phyloP scores from a whole-genome alignment of 2,113 vertebrate species.

The Brachyhypopomus gauderio region DNA sequence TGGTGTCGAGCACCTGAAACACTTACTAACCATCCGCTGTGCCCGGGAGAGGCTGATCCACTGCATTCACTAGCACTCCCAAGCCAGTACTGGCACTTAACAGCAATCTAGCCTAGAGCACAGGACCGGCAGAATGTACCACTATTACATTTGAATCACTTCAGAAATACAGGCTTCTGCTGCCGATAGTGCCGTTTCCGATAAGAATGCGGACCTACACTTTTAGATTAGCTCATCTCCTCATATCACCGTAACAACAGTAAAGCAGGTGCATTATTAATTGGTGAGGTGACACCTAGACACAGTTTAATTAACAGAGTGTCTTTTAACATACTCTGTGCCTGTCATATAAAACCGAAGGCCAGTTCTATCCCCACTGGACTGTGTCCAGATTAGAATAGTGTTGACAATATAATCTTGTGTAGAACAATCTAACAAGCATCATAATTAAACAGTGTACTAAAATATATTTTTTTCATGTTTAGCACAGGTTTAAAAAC shows the following conservation, averaged over 20 bases:
- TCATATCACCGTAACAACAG: conserved; percentile 23
- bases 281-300: neutral
- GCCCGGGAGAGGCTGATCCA: conserved; percentile 27
- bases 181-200: conserved; percentile 5
- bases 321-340: neutral
- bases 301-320: neutral
- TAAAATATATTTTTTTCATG: too few species aligned
- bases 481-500: too few species aligned
- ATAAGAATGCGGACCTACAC: neutral
- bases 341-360: neutral
- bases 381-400: neutral
- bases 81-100: conserved; percentile 42
- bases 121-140: conserved; percentile 27
- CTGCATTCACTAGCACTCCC: conserved; percentile 28
- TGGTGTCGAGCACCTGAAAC: neutral
- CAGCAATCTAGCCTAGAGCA: conserved; percentile 18
- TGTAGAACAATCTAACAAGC: too few species aligned
- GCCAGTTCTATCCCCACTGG: neutral
- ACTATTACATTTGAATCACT: conserved; percentile 38
- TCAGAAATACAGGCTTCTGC: conserved; percentile 28
- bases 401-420: too few species aligned
- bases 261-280: conserved; percentile 8
- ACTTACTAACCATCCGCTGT: conserved; percentile 21
- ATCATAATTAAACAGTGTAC: too few species aligned
- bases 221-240: conserved; percentile 10